These are phyloP conservation scores for Helogale parvula DNA, from an alignment of 2,113 vertebrate species.

Conservation along the genomic window DNA sequence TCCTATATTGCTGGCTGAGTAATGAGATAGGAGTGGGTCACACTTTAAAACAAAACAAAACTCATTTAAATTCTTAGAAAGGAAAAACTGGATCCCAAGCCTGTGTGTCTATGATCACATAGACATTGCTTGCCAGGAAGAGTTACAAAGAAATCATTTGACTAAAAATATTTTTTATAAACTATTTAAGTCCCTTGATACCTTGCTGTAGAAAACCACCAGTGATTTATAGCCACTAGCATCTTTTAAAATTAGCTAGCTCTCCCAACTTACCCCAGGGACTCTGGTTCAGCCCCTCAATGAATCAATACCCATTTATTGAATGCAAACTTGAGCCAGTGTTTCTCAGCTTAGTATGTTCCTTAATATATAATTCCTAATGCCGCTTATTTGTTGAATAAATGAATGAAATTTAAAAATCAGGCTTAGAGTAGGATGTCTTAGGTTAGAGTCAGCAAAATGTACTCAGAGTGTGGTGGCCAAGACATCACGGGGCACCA, in stretches of 20 bases:
- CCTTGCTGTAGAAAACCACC: not conserved
- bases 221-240: not conserved
- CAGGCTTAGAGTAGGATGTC: not conserved
- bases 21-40: not conserved
- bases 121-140: not conserved
- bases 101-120: not conserved
- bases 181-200: not conserved
- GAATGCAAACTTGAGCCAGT: not conserved
- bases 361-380: not conserved
- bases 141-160: not conserved
- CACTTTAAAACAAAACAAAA: not conserved
- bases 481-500: not conserved
- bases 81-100: conserved; percentile 5
- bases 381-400: not conserved
- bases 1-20: not conserved
- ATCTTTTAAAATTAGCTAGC: not conserved
- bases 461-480: not conserved
- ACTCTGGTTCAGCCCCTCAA: not conserved
- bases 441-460: not conserved
- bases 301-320: not conserved
- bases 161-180: conserved; percentile 45
- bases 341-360: not conserved
- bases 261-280: not conserved
- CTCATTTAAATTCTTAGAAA: conserved; percentile 16
- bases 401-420: conserved; percentile 16